Evolutionary conservation across 2,113 vertebrate genomes (phyloP).

Genomic region (Podilymbus podiceps): DNA sequence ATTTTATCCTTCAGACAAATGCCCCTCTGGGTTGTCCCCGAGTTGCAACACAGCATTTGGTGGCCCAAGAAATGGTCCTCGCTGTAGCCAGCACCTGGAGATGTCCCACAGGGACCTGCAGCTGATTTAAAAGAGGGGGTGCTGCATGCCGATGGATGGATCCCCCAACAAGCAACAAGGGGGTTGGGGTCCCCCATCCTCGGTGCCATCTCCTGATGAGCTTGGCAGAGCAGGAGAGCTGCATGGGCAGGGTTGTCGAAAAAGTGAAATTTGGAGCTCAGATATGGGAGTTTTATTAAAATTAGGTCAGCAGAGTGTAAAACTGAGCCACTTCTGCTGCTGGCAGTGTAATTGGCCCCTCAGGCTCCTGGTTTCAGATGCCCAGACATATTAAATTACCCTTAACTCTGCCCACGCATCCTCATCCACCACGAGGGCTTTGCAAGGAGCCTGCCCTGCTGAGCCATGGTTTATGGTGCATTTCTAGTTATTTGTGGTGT

Average conservation of each 20-base stretch:
- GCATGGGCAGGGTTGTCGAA: neutral
- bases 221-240: neutral
- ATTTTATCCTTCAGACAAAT: neutral
- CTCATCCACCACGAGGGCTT: neutral
- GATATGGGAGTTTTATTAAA: neutral
- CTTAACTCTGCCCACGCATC: neutral
- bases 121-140: neutral
- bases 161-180: neutral
- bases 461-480: neutral
- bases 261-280: neutral
- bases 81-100: neutral
- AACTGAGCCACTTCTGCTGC: neutral
- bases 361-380: neutral
- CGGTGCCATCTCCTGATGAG: neutral
- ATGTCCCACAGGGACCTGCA: accelerated
- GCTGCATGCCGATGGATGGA: accelerated
- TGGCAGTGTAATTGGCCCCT: neutral
- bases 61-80: neutral
- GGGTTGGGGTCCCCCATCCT: too few relatives aligned
- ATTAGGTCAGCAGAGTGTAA: neutral
- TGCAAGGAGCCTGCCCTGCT: neutral
- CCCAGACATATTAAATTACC: neutral
- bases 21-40: neutral
- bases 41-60: neutral
- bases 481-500: neutral